Evolutionary conservation across 2,888 invertebrate genomes (phyloP), one percentile per base, ranked within the genome.

Genomic region (Baronia brevicornis): DNA sequence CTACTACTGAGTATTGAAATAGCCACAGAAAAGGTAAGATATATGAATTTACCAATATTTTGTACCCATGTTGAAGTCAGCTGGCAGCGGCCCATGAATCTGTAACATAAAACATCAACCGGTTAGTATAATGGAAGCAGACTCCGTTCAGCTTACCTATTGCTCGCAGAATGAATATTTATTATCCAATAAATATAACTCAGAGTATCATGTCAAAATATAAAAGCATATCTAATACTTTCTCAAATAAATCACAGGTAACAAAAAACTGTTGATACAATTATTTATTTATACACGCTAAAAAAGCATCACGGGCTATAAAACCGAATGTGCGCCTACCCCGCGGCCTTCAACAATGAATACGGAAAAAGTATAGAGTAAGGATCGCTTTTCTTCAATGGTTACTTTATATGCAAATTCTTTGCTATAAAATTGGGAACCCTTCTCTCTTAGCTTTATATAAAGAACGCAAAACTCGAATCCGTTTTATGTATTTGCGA

Each of bases 361-460:
- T 79, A 74, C 69, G 68, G 74, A 78, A 79, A 63, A 27, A 71
- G 73, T 69, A 66, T 67, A 62, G 56, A 59, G 48, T n/a, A n/a
- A 68, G 72, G 82, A 82, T 84, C 80, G 77, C 74, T 78, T 82
- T 80, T 75, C 84, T 84, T 82, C 77, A 78, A 84, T 80, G 82
- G 80, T 84, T 84, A 84, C 84, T 84, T 84, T 84, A 84, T 80
- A 84, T 84, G 84, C 75, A 82, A 84, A 84, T 84, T 74, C 69
- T 60, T 66, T 59, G 80, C 68, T 69, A 80, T 84, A 84, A 84
- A 84, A 84, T 43, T 55, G 56, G 69, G 77, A 79, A 84, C 82
- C 84, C 84, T 82, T 79, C 78, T 75, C 72, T 67, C 59, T 77
- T 79, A 78, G 75, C 74, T 72, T 71, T 73, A 72, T 70, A 70